phyloP scores from a whole-genome alignment of 2,888 invertebrate species.

The Drosophila aldrichi region DNA sequence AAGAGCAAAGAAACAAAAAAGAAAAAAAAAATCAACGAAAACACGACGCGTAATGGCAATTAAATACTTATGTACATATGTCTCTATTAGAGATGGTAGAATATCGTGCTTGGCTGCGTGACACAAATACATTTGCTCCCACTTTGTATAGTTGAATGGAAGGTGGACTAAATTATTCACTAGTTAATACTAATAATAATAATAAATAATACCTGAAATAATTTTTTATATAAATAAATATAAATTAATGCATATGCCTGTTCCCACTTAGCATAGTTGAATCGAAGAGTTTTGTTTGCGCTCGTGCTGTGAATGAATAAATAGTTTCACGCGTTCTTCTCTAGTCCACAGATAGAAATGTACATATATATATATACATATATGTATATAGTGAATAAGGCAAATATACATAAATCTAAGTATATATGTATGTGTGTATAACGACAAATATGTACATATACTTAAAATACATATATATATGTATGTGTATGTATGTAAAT shows the following conservation, averaged over 20 bases:
- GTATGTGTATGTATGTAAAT: constrained; percentile 16
- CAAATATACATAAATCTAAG: constrained; percentile 6
- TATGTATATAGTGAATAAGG: background rate
- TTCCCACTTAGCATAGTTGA: background rate
- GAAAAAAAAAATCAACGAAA: constrained; percentile 40
- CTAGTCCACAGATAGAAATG: constrained; percentile 2
- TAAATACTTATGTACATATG: constrained; percentile 38
- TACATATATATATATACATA: background rate
- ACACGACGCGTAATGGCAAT: constrained; percentile 50
- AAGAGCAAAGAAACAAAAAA: constrained; percentile 18
- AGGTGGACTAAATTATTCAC: background rate
- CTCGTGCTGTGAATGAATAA: constrained; percentile 1
- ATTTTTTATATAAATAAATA: too few species aligned
- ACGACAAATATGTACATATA: constrained; percentile 16
- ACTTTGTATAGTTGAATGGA: background rate
- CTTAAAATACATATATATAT: background rate
- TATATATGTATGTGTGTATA: background rate
- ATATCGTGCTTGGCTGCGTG: constrained; percentile 1
- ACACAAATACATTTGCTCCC: background rate
- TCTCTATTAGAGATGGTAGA: constrained; percentile 14
- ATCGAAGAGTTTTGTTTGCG: background rate
- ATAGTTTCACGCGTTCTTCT: background rate
- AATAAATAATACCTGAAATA: too few species aligned
- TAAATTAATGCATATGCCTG: too few species aligned
- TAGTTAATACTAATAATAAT: too few species aligned